Evolutionary conservation across 2,113 vertebrate genomes (phyloP), one percentile per base, ranked within the genome.

Genomic region (Cyanoramphus novaezelandiae): DNA sequence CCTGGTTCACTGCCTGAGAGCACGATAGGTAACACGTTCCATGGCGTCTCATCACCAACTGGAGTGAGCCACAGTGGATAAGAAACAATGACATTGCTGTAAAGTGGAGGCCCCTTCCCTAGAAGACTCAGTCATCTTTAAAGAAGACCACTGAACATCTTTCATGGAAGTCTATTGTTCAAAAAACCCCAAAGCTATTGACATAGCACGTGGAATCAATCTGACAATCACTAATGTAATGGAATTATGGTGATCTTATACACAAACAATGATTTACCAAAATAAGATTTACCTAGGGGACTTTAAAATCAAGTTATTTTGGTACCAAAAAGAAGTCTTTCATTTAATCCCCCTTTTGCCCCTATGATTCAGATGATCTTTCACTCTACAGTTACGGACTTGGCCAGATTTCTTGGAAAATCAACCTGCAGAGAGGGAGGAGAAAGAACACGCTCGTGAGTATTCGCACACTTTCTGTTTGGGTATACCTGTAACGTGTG

Each of bases 381-480:
- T 99, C 98, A 99, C 97, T 99, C 99, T 59, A 99, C 99, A 21
- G 99, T 99, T 94, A 99, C 99, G 17, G 99, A 99, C 98, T 99
- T 99, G 97, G 99, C 99, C 98, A 99, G 98, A 98, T 99, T 99
- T 98, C 99, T 98, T 93, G 99, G 99, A 76, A 99, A 99, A 98
- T 99, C 99, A 97, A 99, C 99, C 99, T 99, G 97, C 49, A 96
- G 95, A 95, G 39, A 94, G 80, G 96, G 96, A 97, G 94, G 94
- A 96, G 96, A 97, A 89, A 97, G 96, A 97, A 97, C 86, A 97
- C 0, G 89, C 96, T 95, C 2, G 96, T 97, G 96, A 97, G 96
- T 93, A 97, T 92, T 84, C 4, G 74, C 50, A 86, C 64, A 53
- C 82, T 50, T 78, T n/a, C 76, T 49, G 31, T 23, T 50, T 52